Conservation (phyloP, 1,140 invertebrate species). For the Brachionus asplanchnoidis region DNA sequence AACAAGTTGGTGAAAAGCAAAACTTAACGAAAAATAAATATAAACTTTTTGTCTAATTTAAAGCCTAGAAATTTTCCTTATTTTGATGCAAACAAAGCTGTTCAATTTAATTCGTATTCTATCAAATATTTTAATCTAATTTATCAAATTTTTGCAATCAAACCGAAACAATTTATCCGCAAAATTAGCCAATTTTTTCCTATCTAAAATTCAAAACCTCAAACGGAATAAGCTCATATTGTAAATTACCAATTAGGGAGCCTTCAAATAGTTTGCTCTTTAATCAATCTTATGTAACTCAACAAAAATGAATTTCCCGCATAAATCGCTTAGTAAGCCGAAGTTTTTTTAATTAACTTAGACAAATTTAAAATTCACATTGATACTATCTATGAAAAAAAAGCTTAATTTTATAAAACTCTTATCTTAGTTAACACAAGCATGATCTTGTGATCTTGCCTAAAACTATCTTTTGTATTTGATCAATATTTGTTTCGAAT, state of each 20-base stretch:
- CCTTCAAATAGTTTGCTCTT: conserved; percentile 17
- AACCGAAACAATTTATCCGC: not conserved
- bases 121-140: not conserved
- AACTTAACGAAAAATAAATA: not conserved
- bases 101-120: not conserved
- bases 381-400: not conserved
- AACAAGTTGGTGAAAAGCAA: conserved; percentile 26
- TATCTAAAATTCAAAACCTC: not conserved
- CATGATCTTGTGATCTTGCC: conserved; percentile 13
- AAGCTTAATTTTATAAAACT: not conserved
- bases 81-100: not conserved
- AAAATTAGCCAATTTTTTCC: not conserved
- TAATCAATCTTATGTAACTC: not conserved
- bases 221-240: conserved; percentile 18
- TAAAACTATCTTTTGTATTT: not conserved
- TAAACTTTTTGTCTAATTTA: not conserved
- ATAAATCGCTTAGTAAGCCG: not conserved
- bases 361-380: not conserved
- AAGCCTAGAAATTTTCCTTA: not conserved
- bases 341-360: not conserved
- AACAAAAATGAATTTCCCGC: not conserved
- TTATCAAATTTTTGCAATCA: conserved; percentile 31
- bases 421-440: not conserved
- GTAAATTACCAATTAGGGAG: conserved; percentile 26
- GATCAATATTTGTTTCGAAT: conserved; percentile 6